These are phyloP conservation scores for Saxidomus purpurata DNA, from an alignment of 1,140 invertebrate genomes.

Conservation along the genomic window DNA sequence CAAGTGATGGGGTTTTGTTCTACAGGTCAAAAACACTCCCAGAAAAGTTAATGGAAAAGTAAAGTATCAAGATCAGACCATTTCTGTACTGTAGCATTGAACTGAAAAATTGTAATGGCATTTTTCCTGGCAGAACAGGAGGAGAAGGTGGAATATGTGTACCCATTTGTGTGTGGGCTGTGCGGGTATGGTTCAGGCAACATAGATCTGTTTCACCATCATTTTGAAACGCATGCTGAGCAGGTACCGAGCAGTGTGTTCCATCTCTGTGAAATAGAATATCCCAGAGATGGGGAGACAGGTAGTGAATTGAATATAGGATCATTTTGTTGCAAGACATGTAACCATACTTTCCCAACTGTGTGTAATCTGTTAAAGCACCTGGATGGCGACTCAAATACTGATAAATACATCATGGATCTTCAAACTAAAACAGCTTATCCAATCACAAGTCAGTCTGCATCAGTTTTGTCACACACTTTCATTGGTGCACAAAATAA, in stretches of 20 bases:
- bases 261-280: not conserved
- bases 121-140: not conserved
- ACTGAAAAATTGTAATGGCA: not conserved
- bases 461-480: not conserved
- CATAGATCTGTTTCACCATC: not conserved
- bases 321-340: not conserved
- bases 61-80: no score
- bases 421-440: not conserved
- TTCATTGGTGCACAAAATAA: not conserved
- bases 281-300: not conserved
- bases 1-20: no score
- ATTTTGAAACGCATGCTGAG: not conserved
- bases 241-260: not conserved
- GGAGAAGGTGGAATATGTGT: not conserved
- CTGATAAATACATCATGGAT: conserved; percentile 13
- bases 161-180: conserved; percentile 13
- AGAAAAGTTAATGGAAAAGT: not conserved
- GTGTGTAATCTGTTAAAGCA: not conserved
- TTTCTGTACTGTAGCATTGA: no score
- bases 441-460: not conserved
- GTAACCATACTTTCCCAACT: not conserved
- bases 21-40: no score
- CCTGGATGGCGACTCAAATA: not conserved
- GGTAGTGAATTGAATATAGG: not conserved
- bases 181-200: not conserved